These are phyloP conservation scores for Terrapene triunguis DNA, from an alignment of 2,113 vertebrate genomes.

Conservation along the genomic window DNA sequence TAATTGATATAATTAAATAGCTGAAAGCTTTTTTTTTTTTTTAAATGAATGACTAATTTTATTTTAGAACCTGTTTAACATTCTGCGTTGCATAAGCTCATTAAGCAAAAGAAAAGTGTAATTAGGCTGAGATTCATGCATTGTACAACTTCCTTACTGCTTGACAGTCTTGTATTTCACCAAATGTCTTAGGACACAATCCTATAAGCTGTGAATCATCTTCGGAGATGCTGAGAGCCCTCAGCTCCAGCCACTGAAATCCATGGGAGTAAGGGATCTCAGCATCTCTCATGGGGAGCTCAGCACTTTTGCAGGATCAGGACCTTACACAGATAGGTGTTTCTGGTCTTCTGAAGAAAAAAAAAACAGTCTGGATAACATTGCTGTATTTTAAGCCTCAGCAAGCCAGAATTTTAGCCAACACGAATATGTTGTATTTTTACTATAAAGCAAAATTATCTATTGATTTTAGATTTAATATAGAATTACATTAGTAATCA, in stretches of 20 bases:
- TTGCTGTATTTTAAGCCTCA: not conserved
- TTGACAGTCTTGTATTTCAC: not conserved
- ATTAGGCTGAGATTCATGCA: not conserved
- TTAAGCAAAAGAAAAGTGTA: not conserved
- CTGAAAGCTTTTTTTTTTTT: not conserved
- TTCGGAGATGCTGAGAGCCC: not conserved
- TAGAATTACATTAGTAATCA: not conserved
- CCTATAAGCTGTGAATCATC: not conserved
- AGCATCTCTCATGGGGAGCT: not conserved
- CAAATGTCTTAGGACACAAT: not conserved
- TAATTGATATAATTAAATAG: not conserved
- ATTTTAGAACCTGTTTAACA: not conserved
- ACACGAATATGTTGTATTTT: rapidly evolving
- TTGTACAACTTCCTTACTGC: not conserved
- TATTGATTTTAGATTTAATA: not conserved
- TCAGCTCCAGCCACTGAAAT: not conserved
- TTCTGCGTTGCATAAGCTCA: not conserved
- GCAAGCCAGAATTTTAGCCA: not conserved
- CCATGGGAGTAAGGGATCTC: not conserved
- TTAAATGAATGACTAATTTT: not conserved
- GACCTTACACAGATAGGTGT: not conserved
- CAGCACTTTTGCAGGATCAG: not conserved
- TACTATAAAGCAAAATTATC: not conserved
- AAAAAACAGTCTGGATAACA: not conserved
- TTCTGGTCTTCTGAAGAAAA: not conserved